These are phyloP conservation scores for Pachypanchax playfairii DNA, from an alignment of 2,113 vertebrate genomes.

Conservation along the genomic window DNA sequence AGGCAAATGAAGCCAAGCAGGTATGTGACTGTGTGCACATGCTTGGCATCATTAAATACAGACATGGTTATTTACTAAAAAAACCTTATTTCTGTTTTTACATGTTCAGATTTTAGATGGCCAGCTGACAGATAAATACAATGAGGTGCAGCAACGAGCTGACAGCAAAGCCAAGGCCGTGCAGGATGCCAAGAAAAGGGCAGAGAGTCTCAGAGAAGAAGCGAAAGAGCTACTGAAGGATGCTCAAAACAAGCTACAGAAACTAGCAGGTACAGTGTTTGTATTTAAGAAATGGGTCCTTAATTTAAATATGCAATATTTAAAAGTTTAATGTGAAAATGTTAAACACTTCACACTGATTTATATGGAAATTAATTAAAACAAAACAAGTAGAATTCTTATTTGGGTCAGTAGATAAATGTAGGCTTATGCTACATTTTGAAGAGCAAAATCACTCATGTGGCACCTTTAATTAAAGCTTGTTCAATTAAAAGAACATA, in stretches of 20 bases:
- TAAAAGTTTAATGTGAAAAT: too few relatives aligned
- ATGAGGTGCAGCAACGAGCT: conserved; percentile 86
- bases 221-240: conserved; percentile 86
- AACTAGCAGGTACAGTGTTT: conserved; percentile 84
- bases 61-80: not conserved
- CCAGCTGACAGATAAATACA: conserved; percentile 87
- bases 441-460: not conserved
- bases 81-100: conserved; percentile 21
- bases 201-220: conserved; percentile 87
- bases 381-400: too few relatives aligned
- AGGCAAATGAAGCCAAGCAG: conserved; percentile 92
- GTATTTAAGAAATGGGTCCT: not conserved
- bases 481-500: not conserved
- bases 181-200: conserved; percentile 85
- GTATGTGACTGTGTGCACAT: conserved; percentile 59
- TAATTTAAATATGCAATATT: not conserved
- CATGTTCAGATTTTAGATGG: conserved; percentile 86
- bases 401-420: too few relatives aligned
- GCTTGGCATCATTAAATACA: not conserved
- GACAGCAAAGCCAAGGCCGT: conserved; percentile 86
- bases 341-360: too few relatives aligned
- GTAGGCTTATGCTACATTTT: too few relatives aligned
- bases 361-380: too few relatives aligned
- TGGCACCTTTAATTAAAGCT: not conserved
- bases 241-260: conserved; percentile 87